phyloP scores from a whole-genome alignment of 2,797 vertebrate genomes.

The Chelmon rostratus region DNA sequence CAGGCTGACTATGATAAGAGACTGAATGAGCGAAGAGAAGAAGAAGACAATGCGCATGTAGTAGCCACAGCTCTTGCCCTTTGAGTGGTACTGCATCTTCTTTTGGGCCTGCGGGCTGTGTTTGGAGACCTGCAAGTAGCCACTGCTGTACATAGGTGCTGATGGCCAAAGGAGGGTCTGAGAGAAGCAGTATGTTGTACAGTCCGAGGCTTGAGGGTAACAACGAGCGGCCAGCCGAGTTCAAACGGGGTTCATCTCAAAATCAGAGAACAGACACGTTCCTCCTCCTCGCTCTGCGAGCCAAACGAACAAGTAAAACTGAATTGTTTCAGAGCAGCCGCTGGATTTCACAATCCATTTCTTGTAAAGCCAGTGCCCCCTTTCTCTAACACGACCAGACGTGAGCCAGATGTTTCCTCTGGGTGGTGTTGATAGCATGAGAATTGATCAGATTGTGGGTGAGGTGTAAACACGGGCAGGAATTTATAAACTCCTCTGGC shows the following conservation, averaged over 20 bases:
- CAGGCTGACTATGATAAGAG: slow-evolving; percentile 94
- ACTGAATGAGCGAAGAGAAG: slow-evolving; percentile 94
- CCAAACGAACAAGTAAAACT: slow-evolving; percentile 1
- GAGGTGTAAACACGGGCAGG: slow-evolving; percentile 56
- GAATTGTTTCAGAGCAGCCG: slow-evolving; percentile 21
- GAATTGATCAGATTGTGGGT: slow-evolving; percentile 54
- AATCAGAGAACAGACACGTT: background rate
- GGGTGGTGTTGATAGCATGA: slow-evolving; percentile 34
- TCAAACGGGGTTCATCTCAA: slow-evolving; percentile 25
- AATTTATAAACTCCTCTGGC: slow-evolving; percentile 75
- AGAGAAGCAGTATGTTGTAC: background rate
- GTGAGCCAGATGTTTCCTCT: slow-evolving; percentile 63
- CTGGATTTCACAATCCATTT: slow-evolving; percentile 27
- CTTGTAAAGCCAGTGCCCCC: background rate
- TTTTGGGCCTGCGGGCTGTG: slow-evolving; percentile 69
- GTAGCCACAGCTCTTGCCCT: slow-evolving; percentile 90
- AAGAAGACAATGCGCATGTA: slow-evolving; percentile 94
- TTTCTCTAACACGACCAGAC: slow-evolving; percentile 26
- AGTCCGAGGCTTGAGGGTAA: slow-evolving; percentile 2
- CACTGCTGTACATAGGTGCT: slow-evolving; percentile 80
- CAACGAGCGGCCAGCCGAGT: background rate
- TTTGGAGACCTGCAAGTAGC: slow-evolving; percentile 80
- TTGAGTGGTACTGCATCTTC: slow-evolving; percentile 71
- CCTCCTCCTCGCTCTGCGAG: slow-evolving; percentile 3
- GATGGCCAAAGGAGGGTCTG: background rate